Conservation (phyloP, 2,113 vertebrate genomes). For the Chamaetylas fuelleborni region DNA sequence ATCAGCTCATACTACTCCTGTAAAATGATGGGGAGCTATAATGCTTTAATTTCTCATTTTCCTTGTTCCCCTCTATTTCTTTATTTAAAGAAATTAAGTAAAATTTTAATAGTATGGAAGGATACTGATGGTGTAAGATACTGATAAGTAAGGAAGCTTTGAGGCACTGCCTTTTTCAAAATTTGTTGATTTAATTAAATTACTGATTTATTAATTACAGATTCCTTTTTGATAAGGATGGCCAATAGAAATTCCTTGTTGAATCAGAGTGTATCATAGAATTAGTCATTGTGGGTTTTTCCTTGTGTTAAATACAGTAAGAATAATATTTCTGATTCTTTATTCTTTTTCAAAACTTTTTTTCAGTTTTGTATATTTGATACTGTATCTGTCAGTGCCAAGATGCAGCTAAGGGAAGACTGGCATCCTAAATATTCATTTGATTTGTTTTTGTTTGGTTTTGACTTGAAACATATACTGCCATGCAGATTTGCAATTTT, state of each 20-base stretch:
- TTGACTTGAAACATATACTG: background rate
- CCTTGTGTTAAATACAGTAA: background rate
- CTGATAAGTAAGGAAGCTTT: background rate
- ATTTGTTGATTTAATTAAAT: background rate
- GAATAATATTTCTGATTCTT: background rate
- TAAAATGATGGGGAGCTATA: background rate
- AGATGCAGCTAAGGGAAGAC: background rate
- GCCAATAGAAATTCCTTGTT: background rate
- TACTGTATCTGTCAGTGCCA: background rate
- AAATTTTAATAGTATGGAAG: background rate
- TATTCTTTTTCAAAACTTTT: background rate
- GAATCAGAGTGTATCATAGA: background rate
- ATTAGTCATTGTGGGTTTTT: background rate
- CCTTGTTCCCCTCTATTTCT: background rate
- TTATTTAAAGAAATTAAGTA: background rate
- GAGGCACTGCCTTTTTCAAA: background rate
- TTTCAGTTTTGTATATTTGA: background rate
- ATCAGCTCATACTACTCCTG: background rate
- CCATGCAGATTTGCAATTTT: background rate
- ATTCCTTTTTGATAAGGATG: background rate
- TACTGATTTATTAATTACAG: background rate
- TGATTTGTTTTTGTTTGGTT: background rate
- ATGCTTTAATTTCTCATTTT: background rate
- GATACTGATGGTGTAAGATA: too few species aligned
- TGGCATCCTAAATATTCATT: background rate